Conservation (phyloP, 2,113 vertebrate genomes). For the Stictonetta naevosa region DNA sequence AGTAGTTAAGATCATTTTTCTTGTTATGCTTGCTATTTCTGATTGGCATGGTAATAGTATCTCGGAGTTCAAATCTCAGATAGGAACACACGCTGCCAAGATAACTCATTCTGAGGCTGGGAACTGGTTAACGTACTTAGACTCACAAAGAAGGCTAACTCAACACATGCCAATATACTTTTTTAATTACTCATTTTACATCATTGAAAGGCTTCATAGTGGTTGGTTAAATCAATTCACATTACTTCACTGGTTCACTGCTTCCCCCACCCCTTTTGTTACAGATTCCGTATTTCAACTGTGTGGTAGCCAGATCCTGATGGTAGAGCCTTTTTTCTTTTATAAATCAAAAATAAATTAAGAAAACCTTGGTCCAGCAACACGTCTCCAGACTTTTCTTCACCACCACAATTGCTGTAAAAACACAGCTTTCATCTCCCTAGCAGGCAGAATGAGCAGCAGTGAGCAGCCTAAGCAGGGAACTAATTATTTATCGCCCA, state of each 20-base stretch:
- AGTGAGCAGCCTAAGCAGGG: background rate
- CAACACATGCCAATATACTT: background rate
- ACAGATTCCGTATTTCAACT: slow-evolving; percentile 12
- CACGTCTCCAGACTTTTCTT: background rate
- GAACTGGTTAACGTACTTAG: background rate
- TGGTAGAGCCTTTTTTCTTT: background rate
- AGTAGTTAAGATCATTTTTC: slow-evolving; percentile 20
- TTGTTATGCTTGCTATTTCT: slow-evolving; percentile 20
- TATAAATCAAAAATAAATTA: background rate
- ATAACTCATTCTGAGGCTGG: background rate
- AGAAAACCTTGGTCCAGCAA: background rate
- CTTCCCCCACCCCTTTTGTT: background rate
- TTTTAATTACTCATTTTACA: slow-evolving; percentile 1
- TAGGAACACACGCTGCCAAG: slow-evolving; percentile 24
- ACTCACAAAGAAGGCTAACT: slow-evolving; percentile 13
- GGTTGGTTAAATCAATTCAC: background rate
- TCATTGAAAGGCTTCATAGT: background rate
- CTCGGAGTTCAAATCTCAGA: slow-evolving; percentile 26
- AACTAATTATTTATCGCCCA: background rate
- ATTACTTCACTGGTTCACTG: background rate
- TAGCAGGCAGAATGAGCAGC: background rate
- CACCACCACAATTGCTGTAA: rapidly evolving
- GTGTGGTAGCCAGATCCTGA: background rate
- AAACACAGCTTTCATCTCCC: background rate
- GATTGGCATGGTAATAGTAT: slow-evolving; percentile 40